Conservation (phyloP, 2,888 invertebrate genomes). For the Leptogaster cylindrica region DNA sequence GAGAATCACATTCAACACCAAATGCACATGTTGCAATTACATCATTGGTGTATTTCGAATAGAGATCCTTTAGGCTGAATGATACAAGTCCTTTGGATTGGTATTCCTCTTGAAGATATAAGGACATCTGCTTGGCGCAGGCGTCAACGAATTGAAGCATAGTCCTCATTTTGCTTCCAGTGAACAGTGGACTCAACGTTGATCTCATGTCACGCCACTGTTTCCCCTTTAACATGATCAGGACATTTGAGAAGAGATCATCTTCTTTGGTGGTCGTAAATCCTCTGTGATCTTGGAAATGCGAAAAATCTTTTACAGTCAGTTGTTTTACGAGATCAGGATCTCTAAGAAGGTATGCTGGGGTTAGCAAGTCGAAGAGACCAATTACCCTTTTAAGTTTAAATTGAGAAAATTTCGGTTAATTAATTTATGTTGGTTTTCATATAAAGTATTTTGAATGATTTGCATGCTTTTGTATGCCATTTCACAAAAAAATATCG, state of each 20-base stretch:
- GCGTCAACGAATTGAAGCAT: conserved; percentile 50
- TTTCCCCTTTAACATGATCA: conserved; percentile 42
- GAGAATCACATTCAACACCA: conserved; percentile 64
- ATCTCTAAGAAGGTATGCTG: conserved; percentile 58
- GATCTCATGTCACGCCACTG: conserved; percentile 55
- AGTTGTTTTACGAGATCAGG: conserved; percentile 41
- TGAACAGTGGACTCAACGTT: conserved; percentile 55
- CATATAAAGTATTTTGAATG: too few species aligned
- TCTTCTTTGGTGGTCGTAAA: neutral
- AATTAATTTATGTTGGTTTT: too few species aligned
- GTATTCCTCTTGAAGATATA: conserved; percentile 24
- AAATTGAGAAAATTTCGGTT: too few species aligned
- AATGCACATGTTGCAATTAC: conserved; percentile 66
- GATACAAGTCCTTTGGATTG: neutral
- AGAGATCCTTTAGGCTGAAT: conserved; percentile 62
- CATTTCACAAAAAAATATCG: too few species aligned
- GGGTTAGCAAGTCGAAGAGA: neutral
- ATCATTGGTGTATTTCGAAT: conserved; percentile 63
- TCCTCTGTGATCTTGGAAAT: conserved; percentile 40
- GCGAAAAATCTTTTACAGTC: conserved; percentile 44
- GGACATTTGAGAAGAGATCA: conserved; percentile 44
- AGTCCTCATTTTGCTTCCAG: conserved; percentile 55
- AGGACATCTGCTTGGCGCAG: neutral
- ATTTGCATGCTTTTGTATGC: too few species aligned
- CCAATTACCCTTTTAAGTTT: conserved; percentile 14